Base-by-base conservation (phyloP, 37 sponge, comb jelly and placozoan genomes). In the Theonella swinhoei region DNA sequence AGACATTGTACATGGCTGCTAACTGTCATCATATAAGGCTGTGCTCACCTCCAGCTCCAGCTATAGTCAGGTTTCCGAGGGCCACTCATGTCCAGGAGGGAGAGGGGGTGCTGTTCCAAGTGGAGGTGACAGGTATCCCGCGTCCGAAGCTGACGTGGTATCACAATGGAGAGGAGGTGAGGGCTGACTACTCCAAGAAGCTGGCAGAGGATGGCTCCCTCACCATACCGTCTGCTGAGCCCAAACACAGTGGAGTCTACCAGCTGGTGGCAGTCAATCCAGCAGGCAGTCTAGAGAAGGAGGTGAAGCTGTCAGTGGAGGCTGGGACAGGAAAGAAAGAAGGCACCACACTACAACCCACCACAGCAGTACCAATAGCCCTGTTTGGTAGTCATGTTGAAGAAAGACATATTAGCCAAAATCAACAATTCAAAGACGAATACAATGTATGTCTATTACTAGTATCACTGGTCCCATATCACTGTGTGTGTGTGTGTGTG, bases 161-260 rank as follows among this genome's bases (percentile, higher is more conserved):
- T 54, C 80, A 79, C 59, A 28, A 80, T 24, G 72, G 68, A 22
- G 22, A 22, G 3, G 28, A 41, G 36, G 39, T 87, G 58, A 28
- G 0, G 14, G 20, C 66, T 0, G 88, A 87, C 76, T 75, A 87
- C 67, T 63, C 88, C 61, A 47, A 17, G 42, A 76, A 80, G 31
- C 0, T 87, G 14, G 68, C 33, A 25, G 65, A 35, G 5, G 88
- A 79, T 25, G 88, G 81, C 8, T 67, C 36, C 47, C 68, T 87
- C 22, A 30, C 76, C 42, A 64, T 87, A 23, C 76, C 42, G 39
- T 67, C 76, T 25, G 65, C 65, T 34, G 81, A 87, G 69, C 37
- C 39, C 24, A 37, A 42, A 43, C 88, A 88, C 43, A 29, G 59
- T 62, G 88, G 88, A 0, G 60, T 62, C 26, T 88, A 88, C 75